Conservation (phyloP, 2,113 vertebrate genomes). For the Choloepus hoffmanni region DNA sequence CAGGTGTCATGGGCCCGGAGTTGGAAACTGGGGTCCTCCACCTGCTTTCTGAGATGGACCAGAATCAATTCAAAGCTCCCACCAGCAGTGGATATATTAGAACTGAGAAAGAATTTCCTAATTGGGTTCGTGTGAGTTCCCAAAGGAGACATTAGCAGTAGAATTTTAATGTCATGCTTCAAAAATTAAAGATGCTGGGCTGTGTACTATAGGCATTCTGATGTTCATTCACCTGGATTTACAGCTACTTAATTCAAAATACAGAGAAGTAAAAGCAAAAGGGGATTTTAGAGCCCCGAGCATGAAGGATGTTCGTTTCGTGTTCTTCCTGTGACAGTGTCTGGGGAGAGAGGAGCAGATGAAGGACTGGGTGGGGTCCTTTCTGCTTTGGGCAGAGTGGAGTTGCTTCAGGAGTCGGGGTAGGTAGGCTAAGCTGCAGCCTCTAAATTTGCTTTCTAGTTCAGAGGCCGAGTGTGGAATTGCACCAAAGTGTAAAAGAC, state of each 20-base stretch:
- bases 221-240: neutral
- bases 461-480: neutral
- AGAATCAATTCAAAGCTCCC: neutral
- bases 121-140: neutral
- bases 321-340: neutral
- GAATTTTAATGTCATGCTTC: neutral
- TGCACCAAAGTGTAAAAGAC: neutral
- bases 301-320: neutral
- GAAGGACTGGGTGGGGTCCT: neutral
- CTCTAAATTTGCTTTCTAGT: neutral
- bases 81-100: neutral
- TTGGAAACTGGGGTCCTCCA: no score
- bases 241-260: neutral
- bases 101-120: neutral
- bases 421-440: neutral
- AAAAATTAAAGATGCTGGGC: neutral
- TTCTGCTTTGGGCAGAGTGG: neutral
- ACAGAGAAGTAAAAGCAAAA: neutral
- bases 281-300: neutral
- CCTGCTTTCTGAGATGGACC: neutral
- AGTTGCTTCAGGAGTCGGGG: neutral
- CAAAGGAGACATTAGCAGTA: no score
- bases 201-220: fast-evolving
- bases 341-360: neutral
- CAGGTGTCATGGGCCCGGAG: neutral